Percentiles rank a stretch among this genome's conserved stretches.
phyloP scores from a whole-genome alignment of 2,797 vertebrate genomes.

The Lophotriccus pileatus region DNA sequence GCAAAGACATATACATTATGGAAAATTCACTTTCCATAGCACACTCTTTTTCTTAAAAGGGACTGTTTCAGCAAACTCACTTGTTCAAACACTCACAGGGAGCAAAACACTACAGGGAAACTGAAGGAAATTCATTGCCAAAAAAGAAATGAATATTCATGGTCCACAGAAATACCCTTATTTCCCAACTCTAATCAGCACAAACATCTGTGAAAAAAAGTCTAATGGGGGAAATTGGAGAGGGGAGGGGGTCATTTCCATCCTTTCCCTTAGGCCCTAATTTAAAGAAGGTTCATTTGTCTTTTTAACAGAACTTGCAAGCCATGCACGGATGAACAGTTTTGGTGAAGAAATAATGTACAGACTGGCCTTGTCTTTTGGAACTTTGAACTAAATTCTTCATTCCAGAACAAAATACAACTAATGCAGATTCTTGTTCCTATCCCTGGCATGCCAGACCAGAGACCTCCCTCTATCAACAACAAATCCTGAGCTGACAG shows the following conservation, averaged over 20 bases:
- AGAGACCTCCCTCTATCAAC: neutral
- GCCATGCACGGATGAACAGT: neutral
- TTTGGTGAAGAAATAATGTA: neutral
- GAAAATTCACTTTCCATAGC: neutral
- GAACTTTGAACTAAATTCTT: neutral
- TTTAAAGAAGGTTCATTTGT: slow-evolving; percentile 27
- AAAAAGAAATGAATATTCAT: slow-evolving; percentile 61
- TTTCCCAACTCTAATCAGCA: slow-evolving; percentile 45
- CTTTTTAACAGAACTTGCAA: slow-evolving; percentile 31
- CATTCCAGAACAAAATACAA: neutral
- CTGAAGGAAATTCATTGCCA: slow-evolving; percentile 13
- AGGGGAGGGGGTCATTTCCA: neutral
- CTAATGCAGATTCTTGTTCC: neutral
- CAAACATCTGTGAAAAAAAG: slow-evolving; percentile 50
- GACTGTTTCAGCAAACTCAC: neutral
- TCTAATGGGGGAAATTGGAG: slow-evolving; percentile 29
- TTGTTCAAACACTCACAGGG: neutral
- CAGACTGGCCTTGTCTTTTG: neutral
- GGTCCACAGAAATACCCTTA: slow-evolving; percentile 34
- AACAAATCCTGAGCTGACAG: neutral
- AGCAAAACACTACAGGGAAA: slow-evolving; percentile 24
- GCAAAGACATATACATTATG: neutral
- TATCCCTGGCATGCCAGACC: neutral
- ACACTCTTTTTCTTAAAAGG: neutral
- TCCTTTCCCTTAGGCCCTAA: neutral